These are phyloP conservation scores for Agrochola macilenta DNA, from an alignment of 2,888 invertebrate genomes.

Conservation along the genomic window DNA sequence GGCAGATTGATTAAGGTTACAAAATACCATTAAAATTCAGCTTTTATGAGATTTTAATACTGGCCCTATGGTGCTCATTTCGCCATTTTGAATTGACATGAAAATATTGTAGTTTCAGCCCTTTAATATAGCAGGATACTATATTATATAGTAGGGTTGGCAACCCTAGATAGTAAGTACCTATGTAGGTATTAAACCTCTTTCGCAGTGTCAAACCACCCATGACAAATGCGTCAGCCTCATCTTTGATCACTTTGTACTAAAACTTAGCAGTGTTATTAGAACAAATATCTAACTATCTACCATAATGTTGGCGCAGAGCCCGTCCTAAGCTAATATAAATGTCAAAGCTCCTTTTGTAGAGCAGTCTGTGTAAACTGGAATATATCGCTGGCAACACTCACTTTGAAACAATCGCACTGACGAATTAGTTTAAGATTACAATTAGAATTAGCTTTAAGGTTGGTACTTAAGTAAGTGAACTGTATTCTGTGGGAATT, in stretches of 20 bases:
- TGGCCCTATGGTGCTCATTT: no score
- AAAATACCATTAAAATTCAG: no score
- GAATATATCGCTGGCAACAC: constrained; percentile 56
- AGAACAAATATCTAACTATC: constrained; percentile 43
- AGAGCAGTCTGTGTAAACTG: constrained; percentile 53
- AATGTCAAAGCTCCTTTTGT: constrained; percentile 62
- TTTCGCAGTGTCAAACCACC: neutral
- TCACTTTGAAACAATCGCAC: constrained; percentile 61
- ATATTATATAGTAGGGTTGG: no score
- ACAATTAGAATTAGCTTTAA: constrained; percentile 25
- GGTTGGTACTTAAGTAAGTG: constrained; percentile 10
- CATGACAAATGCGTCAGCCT: neutral
- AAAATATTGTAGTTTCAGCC: no score
- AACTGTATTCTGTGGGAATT: constrained; percentile 13
- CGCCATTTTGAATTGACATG: no score
- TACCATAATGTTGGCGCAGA: constrained; percentile 45
- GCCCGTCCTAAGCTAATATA: constrained; percentile 61
- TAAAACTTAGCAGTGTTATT: constrained; percentile 36
- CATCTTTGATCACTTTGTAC: constrained; percentile 28
- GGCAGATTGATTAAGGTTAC: no score
- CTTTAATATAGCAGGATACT: no score
- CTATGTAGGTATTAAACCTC: neutral
- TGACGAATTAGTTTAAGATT: constrained; percentile 45
- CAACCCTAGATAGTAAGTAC: no score
- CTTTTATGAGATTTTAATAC: no score